Evolutionary conservation across 2,888 invertebrate genomes (phyloP), one percentile per base, ranked within the genome.

Genomic region (Aethes cnicana): DNA sequence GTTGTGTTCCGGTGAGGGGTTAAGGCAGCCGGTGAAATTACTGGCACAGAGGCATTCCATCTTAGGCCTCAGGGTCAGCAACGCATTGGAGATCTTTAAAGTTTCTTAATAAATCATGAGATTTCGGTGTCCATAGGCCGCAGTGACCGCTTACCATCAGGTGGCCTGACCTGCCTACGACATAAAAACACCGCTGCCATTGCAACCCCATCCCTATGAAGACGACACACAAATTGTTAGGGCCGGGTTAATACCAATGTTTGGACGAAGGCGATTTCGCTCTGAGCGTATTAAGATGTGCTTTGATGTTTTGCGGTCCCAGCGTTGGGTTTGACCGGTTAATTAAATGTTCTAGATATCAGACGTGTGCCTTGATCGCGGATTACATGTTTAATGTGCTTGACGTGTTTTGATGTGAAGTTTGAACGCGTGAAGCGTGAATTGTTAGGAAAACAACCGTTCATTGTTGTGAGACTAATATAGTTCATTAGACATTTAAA

Each of bases 231-330:
- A 75, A 81, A 74, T 76, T 80, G 80, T 72, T 66, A 66, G 77
- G 74, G 69, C 57, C 28, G 39, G 69, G 64, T 63, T 75, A 72
- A 74, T 78, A 72, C 79, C 80, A 68, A 80, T 81, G 84, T 79
- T 78, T 78, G 72, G 72, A 70, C 66, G 58, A 68, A 69, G 83
- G 76, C 81, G 82, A 82, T 84, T 81, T 80, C 66, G 81, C 83
- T 83, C 73, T 74, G 81, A 81, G 83, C 82, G 81, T 81, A 84
- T 84, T 84, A 82, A 82, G 84, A 82, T 80, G 78, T 77, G 78
- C 85, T 88, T 88, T 88, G 87, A 87, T 83, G 84, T 85, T 81
- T 72, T 79, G 82, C 73, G 77, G 79, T 75, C 69, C 72, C 64
- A 72, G 67, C 72, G 69, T 72, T 69, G 73, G 74, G 74, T 77